Conservation (phyloP, 1,140 invertebrate species). For the Bombus sylvicola region DNA sequence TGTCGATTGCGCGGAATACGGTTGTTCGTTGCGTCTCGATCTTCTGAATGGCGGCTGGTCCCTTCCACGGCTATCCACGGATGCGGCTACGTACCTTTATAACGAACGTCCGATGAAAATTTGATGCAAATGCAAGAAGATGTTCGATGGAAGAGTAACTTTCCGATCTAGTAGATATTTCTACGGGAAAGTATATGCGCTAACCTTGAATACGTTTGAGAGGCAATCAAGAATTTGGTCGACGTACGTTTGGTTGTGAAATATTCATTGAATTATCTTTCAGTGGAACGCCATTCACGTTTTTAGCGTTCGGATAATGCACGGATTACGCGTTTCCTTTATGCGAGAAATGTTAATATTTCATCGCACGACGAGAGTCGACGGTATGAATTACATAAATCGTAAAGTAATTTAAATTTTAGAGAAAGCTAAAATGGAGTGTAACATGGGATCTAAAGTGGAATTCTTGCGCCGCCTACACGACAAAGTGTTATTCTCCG, state of each 20-base stretch:
- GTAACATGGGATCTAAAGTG: neutral
- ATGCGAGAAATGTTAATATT: neutral
- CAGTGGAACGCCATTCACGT: conserved; percentile 1
- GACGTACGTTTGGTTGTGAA: conserved; percentile 17
- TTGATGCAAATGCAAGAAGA: neutral
- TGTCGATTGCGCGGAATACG: conserved; percentile 55
- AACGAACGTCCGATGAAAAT: no score
- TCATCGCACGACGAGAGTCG: no score
- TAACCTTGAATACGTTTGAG: conserved; percentile 50
- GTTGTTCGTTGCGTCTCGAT: conserved; percentile 16
- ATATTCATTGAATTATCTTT: conserved; percentile 10
- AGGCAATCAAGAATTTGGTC: conserved; percentile 39
- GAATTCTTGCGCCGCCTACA: neutral
- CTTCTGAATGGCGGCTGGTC: neutral
- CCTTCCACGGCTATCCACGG: neutral
- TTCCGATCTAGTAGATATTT: neutral
- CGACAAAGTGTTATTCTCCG: neutral
- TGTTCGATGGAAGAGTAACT: neutral
- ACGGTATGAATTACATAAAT: no score
- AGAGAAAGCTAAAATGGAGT: no score
- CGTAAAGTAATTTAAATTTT: no score
- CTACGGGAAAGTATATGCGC: conserved; percentile 9
- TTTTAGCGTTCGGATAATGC: neutral
- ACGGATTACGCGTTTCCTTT: neutral
- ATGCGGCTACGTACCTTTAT: no score